A percentile compares a stretch with the other conserved stretches of the same genome.
Conservation (phyloP, 2,113 vertebrate genomes). For the Lagopus muta region DNA sequence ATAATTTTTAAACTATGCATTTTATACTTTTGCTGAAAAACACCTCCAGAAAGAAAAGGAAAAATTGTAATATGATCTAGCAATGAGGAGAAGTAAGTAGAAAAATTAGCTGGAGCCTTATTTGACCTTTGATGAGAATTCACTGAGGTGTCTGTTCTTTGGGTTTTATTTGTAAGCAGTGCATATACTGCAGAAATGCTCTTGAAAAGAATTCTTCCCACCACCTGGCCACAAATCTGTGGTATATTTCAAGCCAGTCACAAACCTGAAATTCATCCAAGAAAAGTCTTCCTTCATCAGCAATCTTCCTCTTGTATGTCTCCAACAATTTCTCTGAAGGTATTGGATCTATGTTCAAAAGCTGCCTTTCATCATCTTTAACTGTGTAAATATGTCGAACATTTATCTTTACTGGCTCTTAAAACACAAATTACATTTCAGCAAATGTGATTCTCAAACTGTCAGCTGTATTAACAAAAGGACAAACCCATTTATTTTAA, state of each 20-base stretch:
- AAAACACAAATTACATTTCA: neutral
- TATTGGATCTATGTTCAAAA: constrained; percentile 91
- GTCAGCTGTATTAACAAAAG: neutral
- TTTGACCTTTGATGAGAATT: neutral
- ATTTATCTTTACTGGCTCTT: neutral
- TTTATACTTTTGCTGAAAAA: neutral
- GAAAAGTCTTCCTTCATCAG: constrained; percentile 94
- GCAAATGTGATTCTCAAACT: neutral
- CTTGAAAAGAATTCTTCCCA: neutral
- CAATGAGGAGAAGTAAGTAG: neutral
- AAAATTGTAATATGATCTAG: neutral
- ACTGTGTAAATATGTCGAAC: neutral
- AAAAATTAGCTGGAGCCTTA: neutral
- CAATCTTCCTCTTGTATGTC: constrained; percentile 89
- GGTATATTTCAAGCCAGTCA: neutral
- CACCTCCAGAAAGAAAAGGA: neutral
- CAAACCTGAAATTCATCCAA: constrained; percentile 96
- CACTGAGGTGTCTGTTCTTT: neutral
- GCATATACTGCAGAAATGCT: neutral
- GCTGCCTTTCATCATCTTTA: constrained; percentile 84
- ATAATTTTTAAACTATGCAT: neutral
- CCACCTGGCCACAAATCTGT: neutral
- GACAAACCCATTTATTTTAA: neutral
- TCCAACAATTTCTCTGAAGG: constrained; percentile 85
- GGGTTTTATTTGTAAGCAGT: neutral